These are phyloP conservation scores for Myripristis jacobus DNA, from an alignment of 2,797 vertebrate genomes.

Conservation along the genomic window DNA sequence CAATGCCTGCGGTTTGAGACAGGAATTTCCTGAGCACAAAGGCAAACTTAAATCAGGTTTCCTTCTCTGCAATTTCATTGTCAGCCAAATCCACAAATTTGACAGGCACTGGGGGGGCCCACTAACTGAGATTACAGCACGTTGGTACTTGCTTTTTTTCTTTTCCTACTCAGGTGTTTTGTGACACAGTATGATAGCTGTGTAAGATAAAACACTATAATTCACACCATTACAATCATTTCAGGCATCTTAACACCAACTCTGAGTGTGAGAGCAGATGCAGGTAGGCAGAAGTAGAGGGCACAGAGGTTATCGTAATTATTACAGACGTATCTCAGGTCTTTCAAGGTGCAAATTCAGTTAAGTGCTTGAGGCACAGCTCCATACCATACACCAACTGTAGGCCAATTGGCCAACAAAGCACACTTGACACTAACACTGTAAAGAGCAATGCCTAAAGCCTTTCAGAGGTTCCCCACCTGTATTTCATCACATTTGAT, in stretches of 20 bases:
- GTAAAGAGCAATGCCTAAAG: neutral
- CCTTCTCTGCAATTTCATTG: slow-evolving; percentile 74
- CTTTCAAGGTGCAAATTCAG: neutral
- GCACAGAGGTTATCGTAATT: neutral
- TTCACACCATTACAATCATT: slow-evolving; percentile 11
- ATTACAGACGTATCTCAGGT: neutral
- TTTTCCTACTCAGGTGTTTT: slow-evolving; percentile 38
- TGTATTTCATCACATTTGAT: slow-evolving; percentile 99
- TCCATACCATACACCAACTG: neutral
- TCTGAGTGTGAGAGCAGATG: neutral
- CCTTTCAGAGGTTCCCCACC: slow-evolving; percentile 76
- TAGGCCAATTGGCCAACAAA: neutral
- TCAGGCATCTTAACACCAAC: neutral
- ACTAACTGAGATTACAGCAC: slow-evolving; percentile 56
- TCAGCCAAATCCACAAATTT: slow-evolving; percentile 55
- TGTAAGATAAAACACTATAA: slow-evolving; percentile 28
- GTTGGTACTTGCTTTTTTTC: slow-evolving; percentile 57
- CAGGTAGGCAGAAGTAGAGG: neutral
- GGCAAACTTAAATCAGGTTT: slow-evolving; percentile 66
- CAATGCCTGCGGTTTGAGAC: slow-evolving; percentile 41
- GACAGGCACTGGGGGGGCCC: slow-evolving; percentile 25
- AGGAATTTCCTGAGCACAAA: slow-evolving; percentile 75
- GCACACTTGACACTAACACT: neutral
- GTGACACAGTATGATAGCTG: slow-evolving; percentile 45
- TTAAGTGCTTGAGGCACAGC: neutral